Percentiles rank a stretch among this genome's conserved stretches.
These are phyloP conservation scores for Sepiola atlantica DNA, from an alignment of 2,888 invertebrate species.

Conservation along the genomic window DNA sequence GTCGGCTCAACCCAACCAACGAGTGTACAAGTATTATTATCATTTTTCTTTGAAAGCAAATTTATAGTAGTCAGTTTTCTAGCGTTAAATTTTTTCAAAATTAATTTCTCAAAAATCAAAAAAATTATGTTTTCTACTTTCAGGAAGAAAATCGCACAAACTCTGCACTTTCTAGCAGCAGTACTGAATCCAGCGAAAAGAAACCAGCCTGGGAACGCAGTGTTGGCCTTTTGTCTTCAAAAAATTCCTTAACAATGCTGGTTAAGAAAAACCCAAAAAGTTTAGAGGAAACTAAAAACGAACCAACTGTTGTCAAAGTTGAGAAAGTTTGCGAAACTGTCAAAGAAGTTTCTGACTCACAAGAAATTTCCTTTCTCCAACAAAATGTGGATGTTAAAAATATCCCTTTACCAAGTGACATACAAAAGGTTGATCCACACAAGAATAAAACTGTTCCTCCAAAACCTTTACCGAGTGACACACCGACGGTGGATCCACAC, in stretches of 20 bases:
- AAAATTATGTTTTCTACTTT: not conserved
- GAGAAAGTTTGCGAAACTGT: slow-evolving; percentile 40
- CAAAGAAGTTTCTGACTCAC: not conserved
- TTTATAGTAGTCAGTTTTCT: too few relatives aligned
- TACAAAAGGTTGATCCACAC: not conserved
- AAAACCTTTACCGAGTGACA: not conserved
- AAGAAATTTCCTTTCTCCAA: not conserved
- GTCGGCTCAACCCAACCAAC: too few relatives aligned
- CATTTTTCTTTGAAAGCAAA: too few relatives aligned
- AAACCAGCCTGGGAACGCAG: slow-evolving; percentile 63
- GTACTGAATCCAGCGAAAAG: slow-evolving; percentile 47
- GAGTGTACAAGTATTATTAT: too few relatives aligned
- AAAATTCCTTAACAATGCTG: slow-evolving; percentile 58
- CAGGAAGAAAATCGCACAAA: not conserved
- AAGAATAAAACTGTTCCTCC: not conserved
- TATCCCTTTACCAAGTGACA: not conserved
- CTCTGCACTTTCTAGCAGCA: not conserved
- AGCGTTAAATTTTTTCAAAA: too few relatives aligned
- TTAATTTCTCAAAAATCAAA: not conserved
- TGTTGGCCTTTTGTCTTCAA: slow-evolving; percentile 62
- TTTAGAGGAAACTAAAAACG: not conserved
- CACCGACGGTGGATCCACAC: not conserved
- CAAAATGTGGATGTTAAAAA: not conserved
- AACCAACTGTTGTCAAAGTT: not conserved
- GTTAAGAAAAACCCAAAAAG: slow-evolving; percentile 59